A percentile compares a stretch with the other conserved stretches of the same genome.
These are phyloP conservation scores for Dolichopus griseipennis DNA, from an alignment of 2,888 invertebrate genomes.

Conservation along the genomic window DNA sequence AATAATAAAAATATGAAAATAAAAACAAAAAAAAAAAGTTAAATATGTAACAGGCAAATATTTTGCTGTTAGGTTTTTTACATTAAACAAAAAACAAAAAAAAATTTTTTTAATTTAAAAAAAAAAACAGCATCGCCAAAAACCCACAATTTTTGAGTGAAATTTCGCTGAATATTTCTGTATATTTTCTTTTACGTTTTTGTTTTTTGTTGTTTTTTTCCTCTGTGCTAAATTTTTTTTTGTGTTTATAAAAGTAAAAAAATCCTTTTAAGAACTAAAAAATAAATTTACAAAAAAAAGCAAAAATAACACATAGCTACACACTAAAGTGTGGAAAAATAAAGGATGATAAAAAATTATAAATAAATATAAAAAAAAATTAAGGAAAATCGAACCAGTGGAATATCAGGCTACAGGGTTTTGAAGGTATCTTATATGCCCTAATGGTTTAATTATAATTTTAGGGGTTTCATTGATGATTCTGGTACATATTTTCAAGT, in stretches of 20 bases:
- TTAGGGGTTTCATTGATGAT: too few relatives aligned
- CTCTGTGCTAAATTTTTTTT: not conserved
- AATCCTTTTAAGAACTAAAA: slow-evolving; percentile 6
- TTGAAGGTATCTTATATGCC: too few relatives aligned
- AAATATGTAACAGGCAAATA: slow-evolving; percentile 6
- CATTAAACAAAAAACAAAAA: not conserved
- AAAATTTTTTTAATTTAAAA: not conserved
- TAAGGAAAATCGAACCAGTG: not conserved
- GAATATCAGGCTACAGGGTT: not conserved
- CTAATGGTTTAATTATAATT: too few relatives aligned
- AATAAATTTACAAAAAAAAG: not conserved
- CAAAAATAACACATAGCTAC: not conserved
- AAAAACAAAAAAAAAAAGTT: not conserved
- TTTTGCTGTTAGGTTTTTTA: slow-evolving; percentile 4
- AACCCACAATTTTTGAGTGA: slow-evolving; percentile 6
- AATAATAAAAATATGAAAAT: not conserved
- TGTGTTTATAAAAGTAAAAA: not conserved
- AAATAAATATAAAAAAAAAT: not conserved
- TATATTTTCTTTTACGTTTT: not conserved
- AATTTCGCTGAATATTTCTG: not conserved
- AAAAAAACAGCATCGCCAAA: not conserved
- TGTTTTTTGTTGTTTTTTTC: not conserved
- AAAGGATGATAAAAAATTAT: not conserved
- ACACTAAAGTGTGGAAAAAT: slow-evolving; percentile 4
- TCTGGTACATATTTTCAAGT: too few relatives aligned